Evolutionary conservation across 1,140 invertebrate species (phyloP).

Genomic region (Drosophila chauvacae): DNA sequence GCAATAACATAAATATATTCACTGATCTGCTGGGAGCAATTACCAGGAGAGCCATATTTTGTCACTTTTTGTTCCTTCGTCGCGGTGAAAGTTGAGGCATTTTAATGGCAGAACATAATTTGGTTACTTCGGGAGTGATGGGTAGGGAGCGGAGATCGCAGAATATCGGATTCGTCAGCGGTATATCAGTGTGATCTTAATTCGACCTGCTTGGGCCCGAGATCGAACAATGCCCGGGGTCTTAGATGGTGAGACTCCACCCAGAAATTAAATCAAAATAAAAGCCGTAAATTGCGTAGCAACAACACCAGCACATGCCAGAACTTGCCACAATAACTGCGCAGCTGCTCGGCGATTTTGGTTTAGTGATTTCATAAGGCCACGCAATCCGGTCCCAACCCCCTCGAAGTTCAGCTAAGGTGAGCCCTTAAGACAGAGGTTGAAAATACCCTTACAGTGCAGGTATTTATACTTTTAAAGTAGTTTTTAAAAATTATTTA

Average conservation of each 20-base stretch:
- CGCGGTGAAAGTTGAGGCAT: constrained; percentile 76
- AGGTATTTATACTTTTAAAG: too few species aligned
- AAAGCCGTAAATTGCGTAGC: constrained; percentile 46
- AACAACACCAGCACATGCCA: constrained; percentile 57
- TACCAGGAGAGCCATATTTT: constrained; percentile 79
- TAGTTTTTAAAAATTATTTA: background rate
- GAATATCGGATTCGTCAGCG: background rate
- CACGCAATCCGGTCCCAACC: constrained; percentile 43
- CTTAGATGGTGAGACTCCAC: constrained; percentile 11
- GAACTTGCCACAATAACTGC: constrained; percentile 66
- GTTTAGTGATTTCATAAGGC: constrained; percentile 44
- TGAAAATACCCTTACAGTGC: background rate
- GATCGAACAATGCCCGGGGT: constrained; percentile 32
- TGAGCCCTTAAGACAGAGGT: background rate
- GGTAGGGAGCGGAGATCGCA: constrained; percentile 10
- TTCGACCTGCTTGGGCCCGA: constrained; percentile 17
- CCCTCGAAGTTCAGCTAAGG: constrained; percentile 3
- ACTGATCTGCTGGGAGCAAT: constrained; percentile 79
- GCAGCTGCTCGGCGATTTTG: constrained; percentile 58
- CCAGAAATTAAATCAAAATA: constrained; percentile 7
- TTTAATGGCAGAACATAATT: constrained; percentile 67
- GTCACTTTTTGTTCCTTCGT: constrained; percentile 59
- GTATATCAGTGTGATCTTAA: constrained; percentile 15
- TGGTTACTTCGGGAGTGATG: constrained; percentile 2
- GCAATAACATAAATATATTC: constrained; percentile 80